phyloP scores from a whole-genome alignment of 1,140 invertebrate genomes.

The Lepidostoma basale region DNA sequence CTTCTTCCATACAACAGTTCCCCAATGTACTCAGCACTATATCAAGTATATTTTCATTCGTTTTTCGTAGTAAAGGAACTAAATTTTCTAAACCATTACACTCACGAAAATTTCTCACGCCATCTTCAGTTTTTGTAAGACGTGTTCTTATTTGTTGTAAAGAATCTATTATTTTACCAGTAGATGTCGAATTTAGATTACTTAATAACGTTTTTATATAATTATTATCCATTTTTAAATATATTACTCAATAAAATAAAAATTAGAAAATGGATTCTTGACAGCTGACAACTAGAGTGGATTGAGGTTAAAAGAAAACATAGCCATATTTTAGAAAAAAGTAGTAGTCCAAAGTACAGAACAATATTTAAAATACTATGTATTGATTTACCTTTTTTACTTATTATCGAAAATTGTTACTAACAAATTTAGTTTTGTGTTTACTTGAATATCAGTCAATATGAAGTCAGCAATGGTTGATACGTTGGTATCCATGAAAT shows the following conservation, averaged over 20 bases:
- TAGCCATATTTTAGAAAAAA: not conserved
- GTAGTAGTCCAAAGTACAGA: not conserved
- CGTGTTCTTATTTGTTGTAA: constrained; percentile 55
- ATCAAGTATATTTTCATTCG: constrained; percentile 61
- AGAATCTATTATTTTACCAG: constrained; percentile 53
- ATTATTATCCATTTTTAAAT: constrained; percentile 53
- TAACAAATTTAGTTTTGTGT: too few species aligned
- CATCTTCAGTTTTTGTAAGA: constrained; percentile 52
- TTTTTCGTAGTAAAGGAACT: constrained; percentile 56
- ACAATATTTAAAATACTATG: not conserved
- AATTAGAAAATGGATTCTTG: too few species aligned
- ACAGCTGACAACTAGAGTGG: constrained; percentile 12
- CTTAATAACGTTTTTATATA: constrained; percentile 52
- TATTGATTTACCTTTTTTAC: not conserved
- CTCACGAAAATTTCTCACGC: constrained; percentile 55
- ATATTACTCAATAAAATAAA: constrained; percentile 23
- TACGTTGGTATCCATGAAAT: not conserved
- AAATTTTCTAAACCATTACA: constrained; percentile 55
- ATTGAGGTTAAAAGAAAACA: constrained; percentile 4
- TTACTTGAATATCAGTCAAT: too few species aligned
- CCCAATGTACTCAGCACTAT: constrained; percentile 64
- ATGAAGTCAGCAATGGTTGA: not conserved
- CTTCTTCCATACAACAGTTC: constrained; percentile 63
- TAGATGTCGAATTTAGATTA: constrained; percentile 53
- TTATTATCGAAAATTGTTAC: too few species aligned